Conservation (phyloP, 2,888 invertebrate species). For the Eupithecia centaureata region DNA sequence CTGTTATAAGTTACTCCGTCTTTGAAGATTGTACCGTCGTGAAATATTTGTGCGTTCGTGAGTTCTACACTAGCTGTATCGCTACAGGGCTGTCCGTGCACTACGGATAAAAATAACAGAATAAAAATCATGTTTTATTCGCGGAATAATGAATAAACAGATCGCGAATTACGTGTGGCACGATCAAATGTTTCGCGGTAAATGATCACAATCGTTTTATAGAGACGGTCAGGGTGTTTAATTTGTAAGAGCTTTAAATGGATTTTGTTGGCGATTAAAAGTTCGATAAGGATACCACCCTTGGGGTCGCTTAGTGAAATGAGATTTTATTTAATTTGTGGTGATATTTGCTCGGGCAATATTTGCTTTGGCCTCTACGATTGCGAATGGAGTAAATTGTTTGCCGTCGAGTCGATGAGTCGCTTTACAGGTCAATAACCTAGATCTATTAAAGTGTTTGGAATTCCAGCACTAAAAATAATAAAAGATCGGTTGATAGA, state of each 20-base stretch:
- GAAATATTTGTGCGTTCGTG: slow-evolving; percentile 44
- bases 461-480: not conserved
- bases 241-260: slow-evolving; percentile 29
- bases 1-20: slow-evolving; percentile 57
- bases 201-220: slow-evolving; percentile 10
- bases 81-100: slow-evolving; percentile 54
- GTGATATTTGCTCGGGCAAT: not conserved
- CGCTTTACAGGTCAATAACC: not conserved
- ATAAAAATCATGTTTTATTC: slow-evolving; percentile 40
- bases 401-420: not conserved
- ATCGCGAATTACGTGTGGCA: slow-evolving; percentile 16
- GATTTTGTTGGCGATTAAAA: slow-evolving; percentile 29
- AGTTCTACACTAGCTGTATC: slow-evolving; percentile 61
- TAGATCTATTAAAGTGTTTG: not conserved
- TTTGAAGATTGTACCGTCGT: slow-evolving; percentile 50
- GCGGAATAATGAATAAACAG: slow-evolving; percentile 14
- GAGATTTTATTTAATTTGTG: slow-evolving; percentile 5
- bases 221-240: slow-evolving; percentile 3
- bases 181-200: slow-evolving; percentile 7
- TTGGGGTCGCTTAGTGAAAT: slow-evolving; percentile 10
- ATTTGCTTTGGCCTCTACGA: not conserved
- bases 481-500: not conserved
- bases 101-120: slow-evolving; percentile 43
- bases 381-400: not conserved
- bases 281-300: slow-evolving; percentile 13